Base-by-base conservation (phyloP, 2,888 invertebrate species). In the Lepidonotus clava region DNA sequence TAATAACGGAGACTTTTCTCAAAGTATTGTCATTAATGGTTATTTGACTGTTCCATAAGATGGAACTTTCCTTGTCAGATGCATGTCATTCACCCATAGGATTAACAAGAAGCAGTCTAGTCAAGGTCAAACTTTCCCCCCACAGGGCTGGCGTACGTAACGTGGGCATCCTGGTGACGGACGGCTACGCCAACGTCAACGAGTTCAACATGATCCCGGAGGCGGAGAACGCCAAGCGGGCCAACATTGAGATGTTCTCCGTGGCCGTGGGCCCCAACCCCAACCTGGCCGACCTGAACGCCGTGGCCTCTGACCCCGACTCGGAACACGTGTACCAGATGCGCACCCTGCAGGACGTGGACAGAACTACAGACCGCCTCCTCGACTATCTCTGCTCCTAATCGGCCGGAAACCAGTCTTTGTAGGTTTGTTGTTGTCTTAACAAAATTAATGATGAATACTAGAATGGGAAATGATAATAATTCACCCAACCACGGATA, bases 221-320 rank as follows among this genome's bases (percentile, higher is more conserved):
- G 71, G 89, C 90, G 24, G 77, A 83, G 14, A 24, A 56, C 11
- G 77, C 87, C 34, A 89, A 87, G 51, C 86, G 77, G 46, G 24
- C 36, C 5, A 88, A 87, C 18, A 86, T 87, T 21, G 86, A 85
- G 24, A 36, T 90, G 0, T 88, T 86, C 56, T 46, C 86, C 21
- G 86, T 90, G 5, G 89, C 88, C 8, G 53, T 88, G 6, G 89
- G 89, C 1, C 84, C 86, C 4, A 84, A 41, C 38, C 84, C 87
- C 11, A 87, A 88, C 66, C 46, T 86, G 77, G 77, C 87, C 18
- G 93, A 93, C 84, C 87, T 93, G 83, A 91, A 91, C 77, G 91
- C 89, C 6, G 91, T 93, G 28, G 92, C 92, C 32, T 90, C 90
- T 0, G 90, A 91, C 85, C 93, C 93, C 0, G 91, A 91, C 61